Evolutionary conservation across 1,140 invertebrate genomes (phyloP).

Genomic region (Drosophila lowei): DNA sequence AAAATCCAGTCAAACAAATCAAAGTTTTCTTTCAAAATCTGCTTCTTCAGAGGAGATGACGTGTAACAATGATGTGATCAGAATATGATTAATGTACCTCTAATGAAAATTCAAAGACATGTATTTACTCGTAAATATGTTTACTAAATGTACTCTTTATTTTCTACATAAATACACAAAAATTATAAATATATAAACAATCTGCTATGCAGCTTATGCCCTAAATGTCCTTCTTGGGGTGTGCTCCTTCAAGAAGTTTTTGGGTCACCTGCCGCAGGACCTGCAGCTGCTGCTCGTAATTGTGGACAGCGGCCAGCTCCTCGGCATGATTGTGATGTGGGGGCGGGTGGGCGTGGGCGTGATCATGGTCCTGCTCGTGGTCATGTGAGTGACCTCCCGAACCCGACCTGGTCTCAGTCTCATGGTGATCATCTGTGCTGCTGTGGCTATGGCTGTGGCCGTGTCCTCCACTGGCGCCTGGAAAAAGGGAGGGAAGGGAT

Average conservation of each 20-base stretch:
- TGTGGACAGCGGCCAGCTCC: constrained; percentile 51
- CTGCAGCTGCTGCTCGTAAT: constrained; percentile 67
- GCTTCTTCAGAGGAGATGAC: too few relatives aligned
- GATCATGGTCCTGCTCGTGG: constrained; percentile 51
- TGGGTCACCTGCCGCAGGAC: constrained; percentile 67
- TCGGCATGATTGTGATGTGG: constrained; percentile 53
- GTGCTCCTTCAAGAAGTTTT: constrained; percentile 47
- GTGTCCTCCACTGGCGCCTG: constrained; percentile 65
- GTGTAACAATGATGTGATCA: too few relatives aligned
- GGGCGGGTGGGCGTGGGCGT: constrained; percentile 10
- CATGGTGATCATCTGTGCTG: constrained; percentile 38
- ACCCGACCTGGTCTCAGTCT: constrained; percentile 38
- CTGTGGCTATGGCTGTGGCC: constrained; percentile 70
- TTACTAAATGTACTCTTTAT: not conserved
- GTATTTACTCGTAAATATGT: too few relatives aligned
- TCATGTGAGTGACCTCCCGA: constrained; percentile 18
- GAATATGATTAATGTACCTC: too few relatives aligned
- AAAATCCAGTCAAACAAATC: too few relatives aligned
- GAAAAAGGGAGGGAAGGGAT: not conserved
- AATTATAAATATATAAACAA: constrained; percentile 28
- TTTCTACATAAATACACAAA: constrained; percentile 51
- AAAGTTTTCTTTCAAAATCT: too few relatives aligned
- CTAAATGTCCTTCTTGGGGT: constrained; percentile 43
- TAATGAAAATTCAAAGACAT: too few relatives aligned
- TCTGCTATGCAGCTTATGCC: constrained; percentile 27